Percentiles rank a stretch among this genome's conserved stretches.
These are phyloP conservation scores for Ammospiza maritima DNA, from an alignment of 2,797 vertebrate genomes.

Conservation along the genomic window DNA sequence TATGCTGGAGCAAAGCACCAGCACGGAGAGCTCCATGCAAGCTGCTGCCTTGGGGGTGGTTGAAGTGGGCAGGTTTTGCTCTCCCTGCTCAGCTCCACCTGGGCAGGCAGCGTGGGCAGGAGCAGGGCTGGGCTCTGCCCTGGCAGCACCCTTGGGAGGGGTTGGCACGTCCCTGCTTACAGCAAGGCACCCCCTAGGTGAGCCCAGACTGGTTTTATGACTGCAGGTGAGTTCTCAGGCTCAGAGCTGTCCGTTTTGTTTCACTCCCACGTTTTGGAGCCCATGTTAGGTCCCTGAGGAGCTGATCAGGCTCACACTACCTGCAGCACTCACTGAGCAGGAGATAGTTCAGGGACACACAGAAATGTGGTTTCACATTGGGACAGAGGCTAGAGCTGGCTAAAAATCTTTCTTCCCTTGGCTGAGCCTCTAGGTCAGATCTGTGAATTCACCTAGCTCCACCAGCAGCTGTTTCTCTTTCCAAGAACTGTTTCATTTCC, in stretches of 20 bases:
- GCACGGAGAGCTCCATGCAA: not conserved
- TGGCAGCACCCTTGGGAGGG: not conserved
- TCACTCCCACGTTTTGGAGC: not conserved
- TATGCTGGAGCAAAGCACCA: slow-evolving; percentile 1
- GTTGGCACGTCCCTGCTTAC: not conserved
- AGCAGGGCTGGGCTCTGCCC: not conserved
- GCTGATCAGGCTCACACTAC: not conserved
- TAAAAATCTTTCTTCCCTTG: not conserved
- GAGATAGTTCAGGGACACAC: not conserved
- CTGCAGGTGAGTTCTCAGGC: not conserved
- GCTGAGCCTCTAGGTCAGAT: not conserved
- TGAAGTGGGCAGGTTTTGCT: not conserved
- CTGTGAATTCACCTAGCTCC: not conserved
- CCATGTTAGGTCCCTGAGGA: accelerated
- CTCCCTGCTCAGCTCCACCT: accelerated
- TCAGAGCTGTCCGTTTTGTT: not conserved
- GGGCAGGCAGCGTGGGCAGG: not conserved
- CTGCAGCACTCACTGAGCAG: not conserved
- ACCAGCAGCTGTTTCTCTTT: not conserved
- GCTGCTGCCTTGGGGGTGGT: not conserved
- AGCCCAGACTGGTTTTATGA: not conserved
- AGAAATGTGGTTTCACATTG: not conserved
- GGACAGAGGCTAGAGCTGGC: not conserved
- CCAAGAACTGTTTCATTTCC: not conserved
- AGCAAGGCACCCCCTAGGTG: not conserved